Percentiles rank a stretch among this genome's conserved stretches.
Evolutionary conservation across 2,888 invertebrate species (phyloP).

Genomic region (Heliothis peltigera): DNA sequence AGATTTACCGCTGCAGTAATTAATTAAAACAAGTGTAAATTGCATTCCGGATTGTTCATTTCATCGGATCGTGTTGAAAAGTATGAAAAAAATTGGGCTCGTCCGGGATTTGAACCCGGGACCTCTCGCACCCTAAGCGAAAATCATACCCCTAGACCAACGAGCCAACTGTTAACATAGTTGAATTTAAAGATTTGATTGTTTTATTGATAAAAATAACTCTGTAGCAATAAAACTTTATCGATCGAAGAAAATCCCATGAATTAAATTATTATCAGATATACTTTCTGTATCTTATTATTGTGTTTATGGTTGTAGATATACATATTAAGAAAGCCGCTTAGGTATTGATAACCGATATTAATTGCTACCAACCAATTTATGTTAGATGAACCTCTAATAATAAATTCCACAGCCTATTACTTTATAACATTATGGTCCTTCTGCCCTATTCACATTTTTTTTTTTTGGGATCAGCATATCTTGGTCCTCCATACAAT

Average conservation of each 20-base stretch:
- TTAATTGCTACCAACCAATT: too few relatives aligned
- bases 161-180: conserved; percentile 71
- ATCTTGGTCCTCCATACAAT: too few relatives aligned
- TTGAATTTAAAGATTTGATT: conserved; percentile 12
- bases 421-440: too few relatives aligned
- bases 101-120: conserved; percentile 90
- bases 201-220: not conserved
- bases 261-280: conserved; percentile 2
- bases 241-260: conserved; percentile 18
- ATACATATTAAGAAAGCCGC: not conserved
- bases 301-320: conserved; percentile 19
- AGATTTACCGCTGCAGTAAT: conserved; percentile 8
- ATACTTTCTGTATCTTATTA: not conserved
- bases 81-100: conserved; percentile 73
- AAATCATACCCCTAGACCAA: conserved; percentile 90
- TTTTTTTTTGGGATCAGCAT: too few relatives aligned
- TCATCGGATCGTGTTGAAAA: not conserved
- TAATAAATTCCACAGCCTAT: too few relatives aligned
- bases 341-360: not conserved
- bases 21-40: not conserved
- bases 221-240: conserved; percentile 19
- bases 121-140: conserved; percentile 90
- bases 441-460: too few relatives aligned
- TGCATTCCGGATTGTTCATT: not conserved
- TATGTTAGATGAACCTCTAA: too few relatives aligned